Conservation (phyloP, 2,113 vertebrate species). For the Psittacus erithacus region DNA sequence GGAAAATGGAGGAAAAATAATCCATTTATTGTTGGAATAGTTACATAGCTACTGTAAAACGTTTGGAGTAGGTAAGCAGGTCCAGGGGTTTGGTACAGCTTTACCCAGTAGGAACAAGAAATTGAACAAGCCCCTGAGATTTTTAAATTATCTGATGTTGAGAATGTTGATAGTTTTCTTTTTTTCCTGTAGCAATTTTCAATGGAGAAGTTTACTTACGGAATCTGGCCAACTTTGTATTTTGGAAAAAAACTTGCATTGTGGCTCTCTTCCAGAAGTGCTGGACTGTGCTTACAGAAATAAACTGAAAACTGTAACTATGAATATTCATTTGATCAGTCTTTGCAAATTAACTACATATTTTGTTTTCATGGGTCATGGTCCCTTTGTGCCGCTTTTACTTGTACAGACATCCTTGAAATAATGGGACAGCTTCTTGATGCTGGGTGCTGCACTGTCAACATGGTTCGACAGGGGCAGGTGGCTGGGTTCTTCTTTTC, state of each 20-base stretch:
- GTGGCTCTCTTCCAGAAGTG: neutral
- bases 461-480: fast-evolving
- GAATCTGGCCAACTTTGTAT: neutral
- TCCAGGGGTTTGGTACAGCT: neutral
- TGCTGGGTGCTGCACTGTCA: too few relatives aligned
- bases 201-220: neutral
- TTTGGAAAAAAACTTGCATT: neutral
- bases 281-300: neutral
- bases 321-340: neutral
- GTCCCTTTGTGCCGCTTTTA: neutral
- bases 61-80: neutral
- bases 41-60: neutral
- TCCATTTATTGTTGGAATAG: neutral
- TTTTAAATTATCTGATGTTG: neutral
- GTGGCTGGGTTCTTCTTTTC: fast-evolving
- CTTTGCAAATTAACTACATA: neutral
- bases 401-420: neutral
- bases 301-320: neutral
- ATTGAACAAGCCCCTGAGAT: neutral
- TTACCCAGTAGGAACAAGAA: neutral
- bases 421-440: neutral
- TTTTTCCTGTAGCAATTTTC: neutral
- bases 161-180: neutral
- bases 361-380: neutral
- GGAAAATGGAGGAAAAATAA: neutral